Conservation (phyloP, 2,797 vertebrate species). For the Urocyon cinereoargenteus region DNA sequence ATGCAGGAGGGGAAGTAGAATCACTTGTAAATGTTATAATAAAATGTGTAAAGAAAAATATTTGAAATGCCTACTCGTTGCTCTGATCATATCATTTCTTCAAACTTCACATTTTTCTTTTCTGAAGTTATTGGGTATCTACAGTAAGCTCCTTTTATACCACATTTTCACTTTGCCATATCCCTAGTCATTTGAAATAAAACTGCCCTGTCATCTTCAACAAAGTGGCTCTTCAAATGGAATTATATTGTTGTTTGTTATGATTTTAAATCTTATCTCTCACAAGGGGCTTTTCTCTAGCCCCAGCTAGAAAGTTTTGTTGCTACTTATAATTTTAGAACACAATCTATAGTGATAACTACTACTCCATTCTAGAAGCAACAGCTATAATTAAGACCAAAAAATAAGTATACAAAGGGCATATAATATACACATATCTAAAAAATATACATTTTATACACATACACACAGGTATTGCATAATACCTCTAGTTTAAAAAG, state of each 20-base stretch:
- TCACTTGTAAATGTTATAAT: conserved; percentile 36
- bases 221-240: conserved; percentile 47
- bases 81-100: conserved; percentile 45
- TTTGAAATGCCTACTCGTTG: neutral
- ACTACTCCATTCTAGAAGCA: neutral
- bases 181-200: conserved; percentile 32
- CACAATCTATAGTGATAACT: neutral
- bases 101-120: conserved; percentile 55
- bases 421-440: neutral
- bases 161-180: conserved; percentile 45
- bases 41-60: conserved; percentile 56
- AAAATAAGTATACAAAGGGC: conserved; percentile 32
- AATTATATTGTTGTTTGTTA: conserved; percentile 32
- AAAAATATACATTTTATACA: neutral
- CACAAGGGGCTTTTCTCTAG: conserved; percentile 19
- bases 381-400: conserved; percentile 43
- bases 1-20: neutral
- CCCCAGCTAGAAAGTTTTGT: conserved; percentile 15
- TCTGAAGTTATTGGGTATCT: neutral
- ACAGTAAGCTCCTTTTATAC: conserved; percentile 47
- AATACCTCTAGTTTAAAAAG: neutral
- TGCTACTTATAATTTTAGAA: conserved; percentile 49
- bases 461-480: neutral
- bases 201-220: conserved; percentile 44
- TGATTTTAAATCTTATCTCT: conserved; percentile 28